Conservation (phyloP, 1,140 invertebrate genomes). For the Chymomyza costata region DNA sequence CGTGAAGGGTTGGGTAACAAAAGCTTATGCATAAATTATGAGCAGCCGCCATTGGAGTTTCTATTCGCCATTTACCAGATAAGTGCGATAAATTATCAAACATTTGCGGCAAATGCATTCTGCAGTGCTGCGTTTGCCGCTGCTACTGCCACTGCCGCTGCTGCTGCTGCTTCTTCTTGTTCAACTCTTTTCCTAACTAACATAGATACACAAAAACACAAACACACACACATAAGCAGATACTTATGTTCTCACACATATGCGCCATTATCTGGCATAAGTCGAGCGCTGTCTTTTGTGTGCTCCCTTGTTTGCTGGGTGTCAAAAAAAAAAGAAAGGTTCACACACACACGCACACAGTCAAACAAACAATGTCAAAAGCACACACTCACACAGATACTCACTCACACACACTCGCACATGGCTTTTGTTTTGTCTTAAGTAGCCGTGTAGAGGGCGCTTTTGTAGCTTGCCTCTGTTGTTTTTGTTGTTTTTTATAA, state of each 20-base stretch:
- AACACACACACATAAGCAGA: background rate
- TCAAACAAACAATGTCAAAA: constrained; percentile 10
- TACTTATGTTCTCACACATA: too few species aligned
- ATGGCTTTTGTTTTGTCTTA: constrained; percentile 54
- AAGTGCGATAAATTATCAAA: constrained; percentile 66
- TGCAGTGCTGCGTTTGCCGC: constrained; percentile 40
- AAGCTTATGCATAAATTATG: constrained; percentile 67
- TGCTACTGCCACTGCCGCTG: background rate
- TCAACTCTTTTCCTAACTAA: constrained; percentile 6
- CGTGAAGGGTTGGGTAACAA: constrained; percentile 31
- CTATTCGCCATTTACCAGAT: constrained; percentile 32
- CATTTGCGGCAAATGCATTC: constrained; percentile 44
- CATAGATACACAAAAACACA: constrained; percentile 1
- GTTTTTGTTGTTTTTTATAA: constrained; percentile 11
- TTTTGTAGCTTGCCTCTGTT: constrained; percentile 23
- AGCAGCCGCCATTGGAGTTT: constrained; percentile 19
- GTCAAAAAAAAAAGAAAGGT: constrained; percentile 57
- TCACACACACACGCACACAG: background rate
- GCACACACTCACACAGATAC: background rate
- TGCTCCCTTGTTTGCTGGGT: constrained; percentile 16
- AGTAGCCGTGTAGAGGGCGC: constrained; percentile 27
- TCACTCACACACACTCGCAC: constrained; percentile 4
- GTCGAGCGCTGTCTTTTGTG: constrained; percentile 23
- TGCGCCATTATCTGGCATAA: background rate
- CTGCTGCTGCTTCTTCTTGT: background rate